Evolutionary conservation across 2,797 vertebrate species (phyloP).

Genomic region (Cirrhinus molitorella): DNA sequence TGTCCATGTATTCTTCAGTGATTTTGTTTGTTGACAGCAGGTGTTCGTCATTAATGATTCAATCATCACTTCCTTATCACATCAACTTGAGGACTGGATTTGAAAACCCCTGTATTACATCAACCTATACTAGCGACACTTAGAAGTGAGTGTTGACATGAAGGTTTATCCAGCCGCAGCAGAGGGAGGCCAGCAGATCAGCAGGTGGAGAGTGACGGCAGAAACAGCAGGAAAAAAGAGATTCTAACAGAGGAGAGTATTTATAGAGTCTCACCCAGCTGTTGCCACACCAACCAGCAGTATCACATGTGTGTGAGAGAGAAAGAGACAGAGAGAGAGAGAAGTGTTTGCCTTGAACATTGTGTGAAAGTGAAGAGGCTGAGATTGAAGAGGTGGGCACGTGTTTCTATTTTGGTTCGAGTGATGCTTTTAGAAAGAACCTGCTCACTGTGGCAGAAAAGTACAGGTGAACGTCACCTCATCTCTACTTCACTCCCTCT

Average conservation of each 20-base stretch:
- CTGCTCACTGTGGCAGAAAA: neutral
- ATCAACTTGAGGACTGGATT: no score
- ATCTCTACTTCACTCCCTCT: neutral
- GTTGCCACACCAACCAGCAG: conserved; percentile 51
- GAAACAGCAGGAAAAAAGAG: conserved; percentile 40
- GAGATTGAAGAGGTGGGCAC: conserved; percentile 23
- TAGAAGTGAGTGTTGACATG: conserved; percentile 3
- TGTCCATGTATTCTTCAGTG: no score
- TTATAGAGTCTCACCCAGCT: conserved; percentile 68
- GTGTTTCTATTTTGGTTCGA: conserved; percentile 26
- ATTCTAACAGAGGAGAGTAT: conserved; percentile 62
- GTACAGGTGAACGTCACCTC: conserved; percentile 6
- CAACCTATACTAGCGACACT: neutral
- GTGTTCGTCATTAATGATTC: no score
- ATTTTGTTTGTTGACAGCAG: no score
- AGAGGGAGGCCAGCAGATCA: neutral
- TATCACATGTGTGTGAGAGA: conserved; percentile 16
- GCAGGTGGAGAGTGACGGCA: conserved; percentile 2
- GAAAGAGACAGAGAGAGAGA: conserved; percentile 12
- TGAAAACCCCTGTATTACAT: neutral
- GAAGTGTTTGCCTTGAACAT: conserved; percentile 30
- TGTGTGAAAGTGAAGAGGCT: conserved; percentile 30
- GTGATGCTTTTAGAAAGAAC: conserved; percentile 34
- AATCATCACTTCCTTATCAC: no score
- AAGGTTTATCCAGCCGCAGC: neutral